Percentiles rank a stretch among this genome's conserved stretches.
Conservation (phyloP, 2,797 vertebrate species). For the Esox lucius region DNA sequence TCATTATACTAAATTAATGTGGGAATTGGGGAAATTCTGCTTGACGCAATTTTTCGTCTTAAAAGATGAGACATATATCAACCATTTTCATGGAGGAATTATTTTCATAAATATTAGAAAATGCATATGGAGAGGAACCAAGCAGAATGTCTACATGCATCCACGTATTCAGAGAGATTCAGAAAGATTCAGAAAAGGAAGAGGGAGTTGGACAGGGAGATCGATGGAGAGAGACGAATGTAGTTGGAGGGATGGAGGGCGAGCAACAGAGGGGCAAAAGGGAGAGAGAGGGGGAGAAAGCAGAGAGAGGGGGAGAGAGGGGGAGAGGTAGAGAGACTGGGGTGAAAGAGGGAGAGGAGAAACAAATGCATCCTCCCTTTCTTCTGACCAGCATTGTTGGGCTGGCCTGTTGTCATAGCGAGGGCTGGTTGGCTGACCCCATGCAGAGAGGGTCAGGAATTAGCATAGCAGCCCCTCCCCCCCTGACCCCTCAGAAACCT, state of each 20-base stretch:
- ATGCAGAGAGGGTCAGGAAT: not conserved
- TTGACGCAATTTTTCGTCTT: not conserved
- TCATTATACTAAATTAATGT: not conserved
- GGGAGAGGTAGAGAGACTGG: not conserved
- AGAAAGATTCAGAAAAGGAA: not conserved
- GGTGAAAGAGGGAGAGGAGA: no score
- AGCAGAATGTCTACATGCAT: not conserved
- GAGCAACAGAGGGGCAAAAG: no score
- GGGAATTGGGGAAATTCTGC: not conserved
- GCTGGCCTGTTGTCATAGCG: not conserved
- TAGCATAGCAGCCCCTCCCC: not conserved
- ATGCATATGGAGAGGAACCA: no score
- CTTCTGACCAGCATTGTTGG: constrained; percentile 3
- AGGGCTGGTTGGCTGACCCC: constrained; percentile 5
- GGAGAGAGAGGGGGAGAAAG: not conserved
- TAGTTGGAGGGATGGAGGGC: no score
- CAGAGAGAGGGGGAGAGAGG: not conserved
- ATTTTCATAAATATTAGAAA: no score
- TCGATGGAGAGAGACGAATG: no score
- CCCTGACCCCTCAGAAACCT: not conserved
- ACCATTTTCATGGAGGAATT: not conserved
- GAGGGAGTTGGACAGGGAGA: no score
- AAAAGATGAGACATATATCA: not conserved
- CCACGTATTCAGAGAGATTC: not conserved
- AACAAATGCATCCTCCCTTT: no score